Evolutionary conservation across 2,113 vertebrate species (phyloP).

Genomic region (Syngnathus typhle): DNA sequence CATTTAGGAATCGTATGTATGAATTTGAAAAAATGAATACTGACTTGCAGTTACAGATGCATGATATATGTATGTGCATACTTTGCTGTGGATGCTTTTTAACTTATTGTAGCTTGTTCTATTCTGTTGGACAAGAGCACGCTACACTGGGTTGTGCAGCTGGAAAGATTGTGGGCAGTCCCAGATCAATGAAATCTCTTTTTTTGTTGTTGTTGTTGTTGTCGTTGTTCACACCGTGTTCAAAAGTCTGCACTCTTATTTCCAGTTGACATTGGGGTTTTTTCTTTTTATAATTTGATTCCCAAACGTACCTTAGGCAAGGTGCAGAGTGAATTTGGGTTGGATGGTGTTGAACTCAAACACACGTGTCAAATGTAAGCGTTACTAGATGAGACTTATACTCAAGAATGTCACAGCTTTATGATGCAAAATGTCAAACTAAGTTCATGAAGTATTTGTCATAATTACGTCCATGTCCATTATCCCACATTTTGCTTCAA

Average conservation of each 20-base stretch:
- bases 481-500: not conserved
- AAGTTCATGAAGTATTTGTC: too few species aligned
- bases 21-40: constrained; percentile 48
- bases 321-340: not conserved
- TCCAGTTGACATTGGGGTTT: not conserved
- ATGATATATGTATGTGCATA: constrained; percentile 79
- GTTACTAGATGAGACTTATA: not conserved
- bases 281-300: not conserved
- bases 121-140: constrained; percentile 60
- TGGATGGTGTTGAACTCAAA: not conserved
- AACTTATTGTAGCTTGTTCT: constrained; percentile 75
- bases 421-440: not conserved
- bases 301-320: not conserved
- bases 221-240: constrained; percentile 15
- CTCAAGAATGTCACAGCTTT: not conserved
- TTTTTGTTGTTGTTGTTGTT: constrained; percentile 7
- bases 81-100: constrained; percentile 70
- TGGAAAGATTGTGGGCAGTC: constrained; percentile 48
- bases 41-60: constrained; percentile 64
- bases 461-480: too few species aligned
- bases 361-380: not conserved
- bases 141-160: constrained; percentile 70
- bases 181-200: constrained; percentile 45
- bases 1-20: constrained; percentile 62
- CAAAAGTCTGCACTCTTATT: constrained; percentile 22